Conservation (phyloP, 2,113 vertebrate species). For the Pluvianellus socialis region DNA sequence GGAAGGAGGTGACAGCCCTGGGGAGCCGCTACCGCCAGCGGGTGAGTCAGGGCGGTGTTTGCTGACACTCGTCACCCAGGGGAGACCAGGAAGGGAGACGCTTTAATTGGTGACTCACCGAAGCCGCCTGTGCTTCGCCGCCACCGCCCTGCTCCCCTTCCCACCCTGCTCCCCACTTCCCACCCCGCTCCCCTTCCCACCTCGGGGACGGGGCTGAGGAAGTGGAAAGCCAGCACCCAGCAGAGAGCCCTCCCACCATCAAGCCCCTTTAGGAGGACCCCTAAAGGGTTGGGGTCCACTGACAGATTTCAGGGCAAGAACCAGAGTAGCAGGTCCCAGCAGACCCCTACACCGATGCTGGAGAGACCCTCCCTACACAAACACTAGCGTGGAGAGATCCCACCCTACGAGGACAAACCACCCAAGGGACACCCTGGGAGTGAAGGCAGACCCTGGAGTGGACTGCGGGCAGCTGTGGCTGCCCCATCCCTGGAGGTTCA, state of each 20-base stretch:
- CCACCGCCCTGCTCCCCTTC: neutral
- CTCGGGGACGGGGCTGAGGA: rapidly evolving
- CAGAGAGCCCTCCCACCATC: neutral
- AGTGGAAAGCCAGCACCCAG: neutral
- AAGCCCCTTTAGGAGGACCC: neutral
- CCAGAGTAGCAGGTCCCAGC: neutral
- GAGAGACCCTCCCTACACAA: neutral
- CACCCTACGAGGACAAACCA: neutral
- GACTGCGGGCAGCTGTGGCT: neutral
- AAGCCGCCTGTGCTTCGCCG: neutral
- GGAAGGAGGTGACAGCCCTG: neutral
- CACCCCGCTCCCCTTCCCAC: neutral
- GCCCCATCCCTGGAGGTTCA: neutral
- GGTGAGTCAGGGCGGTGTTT: neutral
- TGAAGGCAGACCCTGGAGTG: neutral
- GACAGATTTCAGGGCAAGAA: neutral
- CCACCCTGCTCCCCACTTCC: neutral
- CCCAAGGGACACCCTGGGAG: neutral
- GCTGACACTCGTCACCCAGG: neutral
- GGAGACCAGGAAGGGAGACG: neutral
- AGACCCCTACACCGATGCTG: rapidly evolving
- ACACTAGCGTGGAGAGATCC: rapidly evolving
- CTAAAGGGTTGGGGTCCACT: neutral
- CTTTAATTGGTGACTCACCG: neutral
- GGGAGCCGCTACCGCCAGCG: neutral